A percentile compares a stretch with the other conserved stretches of the same genome.
These are phyloP conservation scores for Asarcornis scutulata DNA, from an alignment of 2,113 vertebrate species.

Conservation along the genomic window DNA sequence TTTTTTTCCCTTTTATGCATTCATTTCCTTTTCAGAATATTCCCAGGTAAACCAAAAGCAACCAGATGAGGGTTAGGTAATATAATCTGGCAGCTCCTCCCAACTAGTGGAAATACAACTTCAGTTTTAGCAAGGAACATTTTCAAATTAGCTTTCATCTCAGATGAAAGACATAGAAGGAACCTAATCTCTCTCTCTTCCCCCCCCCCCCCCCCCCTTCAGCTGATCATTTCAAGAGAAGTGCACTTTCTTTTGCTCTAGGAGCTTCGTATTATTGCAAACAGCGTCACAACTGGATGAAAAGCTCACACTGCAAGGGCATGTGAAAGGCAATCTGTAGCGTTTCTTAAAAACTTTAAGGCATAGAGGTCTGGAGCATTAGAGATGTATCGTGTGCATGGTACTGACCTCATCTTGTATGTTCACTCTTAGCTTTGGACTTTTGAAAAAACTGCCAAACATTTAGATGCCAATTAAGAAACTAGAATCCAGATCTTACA, in stretches of 20 bases:
- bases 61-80: constrained; percentile 56
- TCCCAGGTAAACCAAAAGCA: constrained; percentile 47
- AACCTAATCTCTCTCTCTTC: background rate
- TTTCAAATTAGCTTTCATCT: constrained; percentile 36
- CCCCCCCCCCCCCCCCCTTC: background rate
- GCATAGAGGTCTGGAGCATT: background rate
- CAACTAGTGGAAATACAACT: constrained; percentile 64
- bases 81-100: constrained; percentile 60
- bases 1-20: background rate
- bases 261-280: background rate
- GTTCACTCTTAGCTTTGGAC: constrained; percentile 6
- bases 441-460: constrained; percentile 56
- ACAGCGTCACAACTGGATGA: background rate
- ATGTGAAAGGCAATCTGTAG: background rate
- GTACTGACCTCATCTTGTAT: background rate
- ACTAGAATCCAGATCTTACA: constrained; percentile 67
- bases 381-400: background rate
- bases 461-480: constrained; percentile 69
- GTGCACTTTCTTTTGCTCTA: background rate
- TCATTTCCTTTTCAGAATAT: constrained; percentile 32
- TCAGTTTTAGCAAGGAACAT: constrained; percentile 6
- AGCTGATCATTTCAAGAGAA: background rate
- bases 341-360: background rate
- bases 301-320: background rate
- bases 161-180: constrained; percentile 20